A percentile compares a stretch with the other conserved stretches of the same genome.
These are phyloP conservation scores for Agrochola circellaris DNA, from an alignment of 2,888 invertebrate species.

Conservation along the genomic window DNA sequence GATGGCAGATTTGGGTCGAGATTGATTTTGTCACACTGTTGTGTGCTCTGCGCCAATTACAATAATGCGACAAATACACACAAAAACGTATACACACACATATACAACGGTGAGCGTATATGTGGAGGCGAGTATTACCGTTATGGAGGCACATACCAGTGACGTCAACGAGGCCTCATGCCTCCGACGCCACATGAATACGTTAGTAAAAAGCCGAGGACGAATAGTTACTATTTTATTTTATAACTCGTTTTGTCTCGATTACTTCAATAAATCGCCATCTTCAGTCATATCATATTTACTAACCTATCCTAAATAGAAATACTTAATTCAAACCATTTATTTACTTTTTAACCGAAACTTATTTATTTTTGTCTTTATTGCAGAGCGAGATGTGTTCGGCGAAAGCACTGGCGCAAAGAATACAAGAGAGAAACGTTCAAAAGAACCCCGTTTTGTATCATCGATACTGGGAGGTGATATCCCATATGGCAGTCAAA, in stretches of 20 bases:
- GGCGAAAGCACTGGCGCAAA: conserved; percentile 82
- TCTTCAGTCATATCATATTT: conserved; percentile 10
- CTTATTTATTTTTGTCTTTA: conserved; percentile 64
- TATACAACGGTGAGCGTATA: conserved; percentile 73
- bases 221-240: conserved; percentile 73
- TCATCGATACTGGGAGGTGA: conserved; percentile 96
- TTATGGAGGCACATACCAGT: conserved; percentile 90
- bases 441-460: conserved; percentile 92
- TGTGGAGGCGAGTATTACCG: conserved; percentile 89
- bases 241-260: conserved; percentile 64
- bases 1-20: conserved; percentile 82
- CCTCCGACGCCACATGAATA: conserved; percentile 86
- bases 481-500: conserved; percentile 94
- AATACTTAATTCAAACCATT: conserved; percentile 3
- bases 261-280: conserved; percentile 32
- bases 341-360: neutral
- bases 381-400: conserved; percentile 90
- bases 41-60: conserved; percentile 81
- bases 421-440: conserved; percentile 79
- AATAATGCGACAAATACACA: conserved; percentile 78
- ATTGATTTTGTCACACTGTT: conserved; percentile 84
- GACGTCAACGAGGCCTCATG: conserved; percentile 89
- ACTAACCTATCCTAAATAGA: neutral
- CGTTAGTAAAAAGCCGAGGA: conserved; percentile 83
- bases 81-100: conserved; percentile 64